Conservation (phyloP, 2,797 vertebrate species). For the Artibeus lituratus region DNA sequence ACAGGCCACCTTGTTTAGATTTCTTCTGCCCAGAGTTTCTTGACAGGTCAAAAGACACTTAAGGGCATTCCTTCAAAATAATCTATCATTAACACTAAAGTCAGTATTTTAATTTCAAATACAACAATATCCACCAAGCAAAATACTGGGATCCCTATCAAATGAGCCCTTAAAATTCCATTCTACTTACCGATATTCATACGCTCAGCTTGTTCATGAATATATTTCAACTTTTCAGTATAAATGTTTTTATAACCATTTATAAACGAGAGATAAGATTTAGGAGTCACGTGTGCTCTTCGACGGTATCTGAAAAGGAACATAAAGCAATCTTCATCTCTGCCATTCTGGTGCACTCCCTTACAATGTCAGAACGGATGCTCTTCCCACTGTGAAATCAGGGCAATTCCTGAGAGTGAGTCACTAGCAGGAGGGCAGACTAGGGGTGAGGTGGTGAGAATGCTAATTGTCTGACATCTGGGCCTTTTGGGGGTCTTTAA, state of each 20-base stretch:
- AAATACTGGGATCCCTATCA: neutral
- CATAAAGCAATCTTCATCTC: neutral
- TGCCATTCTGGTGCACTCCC: too few species aligned
- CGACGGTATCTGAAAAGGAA: constrained; percentile 79
- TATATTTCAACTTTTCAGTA: constrained; percentile 83
- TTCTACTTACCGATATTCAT: constrained; percentile 88
- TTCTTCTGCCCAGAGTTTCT: neutral
- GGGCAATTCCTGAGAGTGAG: neutral
- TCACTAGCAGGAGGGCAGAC: neutral
- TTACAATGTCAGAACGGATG: accelerated
- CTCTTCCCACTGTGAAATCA: neutral
- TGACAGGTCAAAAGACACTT: neutral
- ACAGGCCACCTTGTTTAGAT: neutral
- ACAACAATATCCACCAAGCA: neutral
- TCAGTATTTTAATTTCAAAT: neutral
- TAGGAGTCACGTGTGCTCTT: constrained; percentile 83
- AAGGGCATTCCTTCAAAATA: neutral
- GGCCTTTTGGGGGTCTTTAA: neutral
- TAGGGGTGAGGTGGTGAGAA: neutral
- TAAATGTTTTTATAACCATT: constrained; percentile 86
- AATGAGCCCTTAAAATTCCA: neutral
- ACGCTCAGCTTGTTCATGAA: constrained; percentile 87
- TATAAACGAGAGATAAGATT: constrained; percentile 82
- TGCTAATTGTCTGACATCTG: neutral
- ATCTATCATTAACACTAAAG: neutral